A percentile compares a stretch with the other conserved stretches of the same genome.
Evolutionary conservation across 1,140 invertebrate genomes (phyloP).

Genomic region (Macrobrachium nipponense): DNA sequence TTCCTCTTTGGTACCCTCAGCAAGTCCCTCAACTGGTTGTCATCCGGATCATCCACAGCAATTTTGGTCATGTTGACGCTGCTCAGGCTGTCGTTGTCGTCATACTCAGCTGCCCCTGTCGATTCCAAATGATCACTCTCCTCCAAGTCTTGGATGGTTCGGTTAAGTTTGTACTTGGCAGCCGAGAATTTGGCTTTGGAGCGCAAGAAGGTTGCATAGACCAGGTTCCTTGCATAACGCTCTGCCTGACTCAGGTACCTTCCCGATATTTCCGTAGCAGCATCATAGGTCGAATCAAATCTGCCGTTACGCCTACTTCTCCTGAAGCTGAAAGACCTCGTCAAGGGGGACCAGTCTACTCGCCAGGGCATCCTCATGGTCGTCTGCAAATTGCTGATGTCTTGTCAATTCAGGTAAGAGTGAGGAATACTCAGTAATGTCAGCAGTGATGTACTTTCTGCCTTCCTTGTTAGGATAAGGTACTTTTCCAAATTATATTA

Average conservation of each 20-base stretch:
- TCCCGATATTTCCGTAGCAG: background rate
- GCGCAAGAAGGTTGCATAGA: constrained; percentile 36
- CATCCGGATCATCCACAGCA: background rate
- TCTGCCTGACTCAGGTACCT: constrained; percentile 48
- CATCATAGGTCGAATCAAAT: background rate
- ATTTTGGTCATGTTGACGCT: background rate
- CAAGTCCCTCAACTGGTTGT: background rate
- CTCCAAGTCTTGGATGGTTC: constrained; percentile 16
- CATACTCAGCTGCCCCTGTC: background rate
- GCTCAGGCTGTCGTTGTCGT: background rate
- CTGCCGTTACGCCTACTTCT: background rate
- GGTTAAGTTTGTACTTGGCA: constrained; percentile 21
- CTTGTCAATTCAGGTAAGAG: background rate
- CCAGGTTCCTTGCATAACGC: constrained; percentile 44
- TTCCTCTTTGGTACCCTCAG: constrained; percentile 13
- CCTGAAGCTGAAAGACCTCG: constrained; percentile 24
- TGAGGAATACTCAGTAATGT: background rate
- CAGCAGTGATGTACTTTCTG: too few relatives aligned
- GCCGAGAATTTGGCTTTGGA: constrained; percentile 51
- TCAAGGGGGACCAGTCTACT: constrained; percentile 41
- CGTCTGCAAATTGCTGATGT: background rate
- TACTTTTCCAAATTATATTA: too few relatives aligned
- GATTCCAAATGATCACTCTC: background rate
- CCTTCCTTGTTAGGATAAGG: too few relatives aligned
- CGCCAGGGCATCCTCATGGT: constrained; percentile 44